Base-by-base conservation (phyloP, 2,797 vertebrate species). In the Agapornis canus region DNA sequence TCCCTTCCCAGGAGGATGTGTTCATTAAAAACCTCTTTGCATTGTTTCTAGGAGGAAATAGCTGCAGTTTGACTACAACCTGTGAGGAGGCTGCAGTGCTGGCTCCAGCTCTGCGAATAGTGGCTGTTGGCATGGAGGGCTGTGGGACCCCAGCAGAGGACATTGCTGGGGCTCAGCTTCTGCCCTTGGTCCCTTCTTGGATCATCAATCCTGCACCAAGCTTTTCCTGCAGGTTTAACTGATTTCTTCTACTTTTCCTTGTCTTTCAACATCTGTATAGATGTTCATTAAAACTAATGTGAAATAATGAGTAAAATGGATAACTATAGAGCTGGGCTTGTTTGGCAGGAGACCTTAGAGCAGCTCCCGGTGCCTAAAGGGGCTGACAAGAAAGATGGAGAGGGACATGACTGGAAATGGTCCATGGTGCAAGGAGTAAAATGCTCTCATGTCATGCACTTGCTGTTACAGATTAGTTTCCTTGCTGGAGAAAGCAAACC, bases 81-180 rank as follows among this genome's bases (percentile, higher is more conserved):
- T 68, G 16, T 63, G 32, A 22, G 45, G 65, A 56, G 60, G 15
- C 65, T 60, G 43, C 70, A 76, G 45, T 9, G 20, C 14, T 4
- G 1, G 20, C 54, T 57, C 37, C 42, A 45, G 69, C 69, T 60
- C 23, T 25, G 45, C 20, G 43, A 39, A 18, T 5, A 31, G 26
- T 22, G 40, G 37, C 8, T 63, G 18, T 45, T 60, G 13, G 3
- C 10, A 4, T 0, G 0, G 21, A 3, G 43, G 29, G 6, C 4
- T 1, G 1, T 6, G 4, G 35, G 13, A 47, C 17, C 8, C 9
- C 64, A 5, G 10, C 3, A 37, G 27, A 73, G 40, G 51, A 60
- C 7, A 15, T 49, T 61, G 16, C 39, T 70, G 51, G 42, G 20
- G 31, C 69, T 80, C 2, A 1, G 10, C 9, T 18, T 65, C 81